Evolutionary conservation across 1,140 invertebrate species (phyloP).

Genomic region (Calycopis cecrops): DNA sequence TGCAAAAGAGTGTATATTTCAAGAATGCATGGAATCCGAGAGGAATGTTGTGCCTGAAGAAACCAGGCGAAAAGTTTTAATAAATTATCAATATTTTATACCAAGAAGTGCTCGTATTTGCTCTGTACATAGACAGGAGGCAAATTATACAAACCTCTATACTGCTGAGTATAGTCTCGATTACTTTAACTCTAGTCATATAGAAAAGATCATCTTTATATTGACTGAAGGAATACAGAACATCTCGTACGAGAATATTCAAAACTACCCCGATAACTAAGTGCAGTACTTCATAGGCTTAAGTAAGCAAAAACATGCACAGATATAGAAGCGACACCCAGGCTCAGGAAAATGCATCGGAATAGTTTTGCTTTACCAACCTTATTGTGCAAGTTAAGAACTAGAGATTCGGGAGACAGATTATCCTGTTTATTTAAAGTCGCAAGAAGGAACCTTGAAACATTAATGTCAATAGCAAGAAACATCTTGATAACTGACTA

Average conservation of each 20-base stretch:
- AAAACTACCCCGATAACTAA: conserved; percentile 22
- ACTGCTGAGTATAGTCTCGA: conserved; percentile 13
- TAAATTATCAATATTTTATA: too few species aligned
- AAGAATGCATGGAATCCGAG: too few species aligned
- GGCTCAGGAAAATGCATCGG: conserved; percentile 20
- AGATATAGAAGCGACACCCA: conserved; percentile 19
- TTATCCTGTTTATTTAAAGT: conserved; percentile 27
- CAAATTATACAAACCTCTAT: conserved; percentile 11
- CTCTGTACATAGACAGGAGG: conserved; percentile 15
- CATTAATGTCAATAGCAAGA: conserved; percentile 22
- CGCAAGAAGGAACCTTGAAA: conserved; percentile 23
- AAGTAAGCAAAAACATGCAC: conserved; percentile 18
- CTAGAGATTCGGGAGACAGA: too few species aligned
- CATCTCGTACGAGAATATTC: conserved; percentile 22
- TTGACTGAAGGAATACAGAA: conserved; percentile 18
- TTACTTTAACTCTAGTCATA: conserved; percentile 15
- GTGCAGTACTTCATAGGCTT: conserved; percentile 20
- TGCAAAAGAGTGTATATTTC: too few species aligned
- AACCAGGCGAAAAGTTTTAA: too few species aligned
- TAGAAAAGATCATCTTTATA: conserved; percentile 21
- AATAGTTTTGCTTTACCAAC: conserved; percentile 23
- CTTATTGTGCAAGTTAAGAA: conserved; percentile 24
- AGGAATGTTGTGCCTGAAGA: too few species aligned
- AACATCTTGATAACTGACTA: conserved; percentile 21
- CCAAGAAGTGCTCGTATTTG: too few species aligned